Conservation (phyloP, 2,888 invertebrate genomes). For the Lagria hirta region DNA sequence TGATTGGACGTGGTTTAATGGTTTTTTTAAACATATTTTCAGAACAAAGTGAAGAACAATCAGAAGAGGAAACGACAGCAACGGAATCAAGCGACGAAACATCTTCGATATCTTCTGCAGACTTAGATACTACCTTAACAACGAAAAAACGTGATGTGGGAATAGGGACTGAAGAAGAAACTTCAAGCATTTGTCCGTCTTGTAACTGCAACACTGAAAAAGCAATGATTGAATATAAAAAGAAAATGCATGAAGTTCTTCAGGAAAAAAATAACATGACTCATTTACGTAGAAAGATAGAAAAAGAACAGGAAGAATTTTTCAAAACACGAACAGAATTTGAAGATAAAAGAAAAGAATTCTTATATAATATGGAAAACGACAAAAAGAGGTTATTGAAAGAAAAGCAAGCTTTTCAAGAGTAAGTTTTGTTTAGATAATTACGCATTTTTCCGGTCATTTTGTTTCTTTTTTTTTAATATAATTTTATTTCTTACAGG, state of each 20-base stretch:
- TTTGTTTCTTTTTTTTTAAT: slow-evolving; percentile 6
- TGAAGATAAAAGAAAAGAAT: slow-evolving; percentile 60
- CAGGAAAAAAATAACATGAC: slow-evolving; percentile 60
- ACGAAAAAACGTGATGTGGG: slow-evolving; percentile 8
- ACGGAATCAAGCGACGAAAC: slow-evolving; percentile 10
- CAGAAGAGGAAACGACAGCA: slow-evolving; percentile 36
- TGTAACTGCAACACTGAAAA: slow-evolving; percentile 28
- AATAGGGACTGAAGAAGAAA: slow-evolving; percentile 1
- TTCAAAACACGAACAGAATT: slow-evolving; percentile 53
- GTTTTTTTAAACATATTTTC: no score
- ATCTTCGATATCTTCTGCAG: slow-evolving; percentile 16
- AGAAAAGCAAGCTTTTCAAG: slow-evolving; percentile 58
- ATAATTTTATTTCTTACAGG: slow-evolving; percentile 33
- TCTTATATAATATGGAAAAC: slow-evolving; percentile 58
- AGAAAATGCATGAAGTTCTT: slow-evolving; percentile 65
- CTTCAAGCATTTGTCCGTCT: slow-evolving; percentile 19
- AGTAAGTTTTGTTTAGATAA: slow-evolving; percentile 37
- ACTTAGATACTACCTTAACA: slow-evolving; percentile 14
- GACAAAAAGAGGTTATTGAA: slow-evolving; percentile 64
- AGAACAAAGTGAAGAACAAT: slow-evolving; percentile 18
- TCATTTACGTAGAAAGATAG: slow-evolving; percentile 49
- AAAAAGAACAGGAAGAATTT: slow-evolving; percentile 57
- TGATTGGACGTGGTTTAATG: no score
- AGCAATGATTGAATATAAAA: slow-evolving; percentile 26
- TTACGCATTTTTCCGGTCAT: slow-evolving; percentile 2